A percentile compares a stretch with the other conserved stretches of the same genome.
These are phyloP conservation scores for Tor tambroides DNA, from an alignment of 2,113 vertebrate genomes.

Conservation along the genomic window DNA sequence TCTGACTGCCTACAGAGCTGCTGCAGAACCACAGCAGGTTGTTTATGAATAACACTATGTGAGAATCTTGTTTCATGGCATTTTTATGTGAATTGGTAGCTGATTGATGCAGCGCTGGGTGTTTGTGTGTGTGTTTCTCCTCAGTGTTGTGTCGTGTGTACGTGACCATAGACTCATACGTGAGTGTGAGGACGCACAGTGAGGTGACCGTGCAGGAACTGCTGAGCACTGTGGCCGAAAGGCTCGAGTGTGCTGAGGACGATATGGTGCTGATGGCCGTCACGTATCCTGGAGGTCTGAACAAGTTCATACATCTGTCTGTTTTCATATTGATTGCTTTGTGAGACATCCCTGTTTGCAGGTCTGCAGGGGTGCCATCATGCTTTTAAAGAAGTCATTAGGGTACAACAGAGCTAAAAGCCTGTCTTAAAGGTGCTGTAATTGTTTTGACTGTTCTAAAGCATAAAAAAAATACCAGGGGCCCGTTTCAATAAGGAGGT, in stretches of 20 bases:
- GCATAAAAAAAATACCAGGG: too few relatives aligned
- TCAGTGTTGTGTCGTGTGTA: slow-evolving; percentile 93
- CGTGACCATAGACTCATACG: slow-evolving; percentile 89
- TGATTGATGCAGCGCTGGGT: background rate
- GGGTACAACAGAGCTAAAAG: background rate
- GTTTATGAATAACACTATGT: background rate
- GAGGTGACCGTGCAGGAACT: slow-evolving; percentile 84
- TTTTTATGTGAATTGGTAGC: background rate
- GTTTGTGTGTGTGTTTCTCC: slow-evolving; percentile 43
- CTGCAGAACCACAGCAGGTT: background rate
- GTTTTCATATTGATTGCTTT: background rate
- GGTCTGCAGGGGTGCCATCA: background rate
- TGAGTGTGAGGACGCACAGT: slow-evolving; percentile 85
- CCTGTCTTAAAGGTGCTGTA: background rate
- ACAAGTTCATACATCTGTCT: background rate
- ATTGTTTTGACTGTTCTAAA: background rate
- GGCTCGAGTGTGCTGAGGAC: slow-evolving; percentile 83
- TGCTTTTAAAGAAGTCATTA: background rate
- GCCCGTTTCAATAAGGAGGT: too few relatives aligned
- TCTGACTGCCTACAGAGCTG: background rate
- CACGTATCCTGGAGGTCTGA: slow-evolving; percentile 86
- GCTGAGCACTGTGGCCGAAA: slow-evolving; percentile 86
- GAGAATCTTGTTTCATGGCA: background rate
- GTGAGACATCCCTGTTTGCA: background rate
- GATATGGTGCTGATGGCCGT: slow-evolving; percentile 85